Conservation (phyloP, 2,797 vertebrate genomes). For the Galago senegalensis region DNA sequence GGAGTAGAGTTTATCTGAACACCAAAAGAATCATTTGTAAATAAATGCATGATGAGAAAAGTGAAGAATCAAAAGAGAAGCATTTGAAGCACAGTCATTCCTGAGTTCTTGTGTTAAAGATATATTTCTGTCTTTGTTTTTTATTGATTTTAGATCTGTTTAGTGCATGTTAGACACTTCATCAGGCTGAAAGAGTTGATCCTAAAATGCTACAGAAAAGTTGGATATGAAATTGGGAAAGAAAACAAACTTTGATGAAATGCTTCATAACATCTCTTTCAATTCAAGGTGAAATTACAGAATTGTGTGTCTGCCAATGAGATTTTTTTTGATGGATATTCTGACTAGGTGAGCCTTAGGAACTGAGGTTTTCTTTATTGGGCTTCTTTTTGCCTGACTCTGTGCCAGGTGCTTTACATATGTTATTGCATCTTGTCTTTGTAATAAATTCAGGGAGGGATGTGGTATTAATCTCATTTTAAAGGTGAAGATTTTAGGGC, state of each 20-base stretch:
- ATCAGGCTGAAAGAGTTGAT: conserved; percentile 35
- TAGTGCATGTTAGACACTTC: conserved; percentile 50
- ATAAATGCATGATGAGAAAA: conserved; percentile 48
- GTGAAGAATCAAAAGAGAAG: conserved; percentile 28
- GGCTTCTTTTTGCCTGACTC: neutral
- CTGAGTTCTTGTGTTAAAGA: conserved; percentile 45
- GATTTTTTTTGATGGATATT: neutral
- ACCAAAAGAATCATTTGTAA: conserved; percentile 27
- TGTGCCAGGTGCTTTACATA: neutral
- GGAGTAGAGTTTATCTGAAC: conserved; percentile 45
- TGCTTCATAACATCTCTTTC: conserved; percentile 36
- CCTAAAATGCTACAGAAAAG: conserved; percentile 37
- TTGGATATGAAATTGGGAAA: conserved; percentile 16
- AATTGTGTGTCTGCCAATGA: neutral
- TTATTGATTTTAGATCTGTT: conserved; percentile 57
- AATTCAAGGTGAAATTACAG: neutral
- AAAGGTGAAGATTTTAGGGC: conserved; percentile 3
- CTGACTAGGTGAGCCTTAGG: neutral
- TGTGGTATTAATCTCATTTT: conserved; percentile 52
- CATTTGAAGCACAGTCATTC: neutral
- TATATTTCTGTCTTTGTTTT: conserved; percentile 38
- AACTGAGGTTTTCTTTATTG: neutral
- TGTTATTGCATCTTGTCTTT: neutral
- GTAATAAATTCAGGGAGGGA: neutral
- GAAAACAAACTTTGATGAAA: conserved; percentile 42